phyloP scores from a whole-genome alignment of 1,140 invertebrate species.

The fruit fly (Drosophila melanogaster) region Release_6_plus_ISO1_MT NT_033777.3:5028001-5028500 shows the following conservation, averaged over 20 bases:
- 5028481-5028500: conserved; percentile 83
- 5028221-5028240: not conserved
- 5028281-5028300: conserved; percentile 80
- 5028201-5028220: conserved; percentile 32
- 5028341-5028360: conserved; percentile 44
- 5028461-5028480: conserved; percentile 67
- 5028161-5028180: conserved; percentile 75
- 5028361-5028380: conserved; percentile 28
- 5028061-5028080: conserved; percentile 83
- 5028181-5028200: conserved; percentile 77
- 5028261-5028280: conserved; percentile 83
- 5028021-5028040: conserved; percentile 65
- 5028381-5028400: not conserved
- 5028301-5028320: conserved; percentile 32
- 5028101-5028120: conserved; percentile 64
- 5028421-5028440: not conserved
- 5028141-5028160: conserved; percentile 77
- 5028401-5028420: conserved; percentile 30
- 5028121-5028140: conserved; percentile 73
- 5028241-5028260: conserved; percentile 68
- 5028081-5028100: conserved; percentile 78
- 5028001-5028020: conserved; percentile 71
- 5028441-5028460: conserved; percentile 47
- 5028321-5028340: conserved; percentile 74
- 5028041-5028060: conserved; percentile 62